Evolutionary conservation across 2,888 invertebrate species (phyloP).

Genomic region (Andrena trimmerana): DNA sequence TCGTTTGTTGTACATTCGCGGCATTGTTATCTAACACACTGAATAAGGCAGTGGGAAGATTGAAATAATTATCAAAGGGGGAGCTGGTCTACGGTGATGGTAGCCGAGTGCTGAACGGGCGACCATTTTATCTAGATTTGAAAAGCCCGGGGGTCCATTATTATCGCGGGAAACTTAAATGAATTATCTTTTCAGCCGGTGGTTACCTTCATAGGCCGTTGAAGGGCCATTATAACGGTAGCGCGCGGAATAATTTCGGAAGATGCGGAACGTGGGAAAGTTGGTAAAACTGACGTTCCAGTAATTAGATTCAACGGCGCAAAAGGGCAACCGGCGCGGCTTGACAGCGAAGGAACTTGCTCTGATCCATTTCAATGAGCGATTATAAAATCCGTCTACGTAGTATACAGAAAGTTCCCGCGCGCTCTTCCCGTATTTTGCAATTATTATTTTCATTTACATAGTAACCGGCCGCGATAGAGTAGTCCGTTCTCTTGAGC

Average conservation of each 20-base stretch:
- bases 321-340: slow-evolving; percentile 56
- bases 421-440: slow-evolving; percentile 46
- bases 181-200: slow-evolving; percentile 47
- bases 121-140: slow-evolving; percentile 20
- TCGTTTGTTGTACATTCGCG: background rate
- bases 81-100: too few relatives aligned
- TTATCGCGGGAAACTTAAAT: slow-evolving; percentile 45
- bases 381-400: slow-evolving; percentile 70
- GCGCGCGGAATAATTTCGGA: slow-evolving; percentile 51
- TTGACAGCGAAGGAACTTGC: slow-evolving; percentile 58
- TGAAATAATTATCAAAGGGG: background rate
- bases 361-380: slow-evolving; percentile 65
- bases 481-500: background rate
- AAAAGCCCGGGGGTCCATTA: slow-evolving; percentile 44
- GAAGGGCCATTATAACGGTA: slow-evolving; percentile 43
- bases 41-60: background rate
- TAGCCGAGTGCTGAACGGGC: background rate
- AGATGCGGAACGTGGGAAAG: slow-evolving; percentile 64
- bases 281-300: slow-evolving; percentile 69
- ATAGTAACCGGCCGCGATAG: slow-evolving; percentile 24
- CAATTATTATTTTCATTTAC: slow-evolving; percentile 62
- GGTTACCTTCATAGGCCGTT: slow-evolving; percentile 41
- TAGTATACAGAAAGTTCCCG: slow-evolving; percentile 49
- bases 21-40: background rate
- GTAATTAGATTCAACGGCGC: slow-evolving; percentile 71